Evolutionary conservation across 2,113 vertebrate species (phyloP), one percentile per base, ranked within the genome.

Genomic region (Meleagris gallopavo): DNA sequence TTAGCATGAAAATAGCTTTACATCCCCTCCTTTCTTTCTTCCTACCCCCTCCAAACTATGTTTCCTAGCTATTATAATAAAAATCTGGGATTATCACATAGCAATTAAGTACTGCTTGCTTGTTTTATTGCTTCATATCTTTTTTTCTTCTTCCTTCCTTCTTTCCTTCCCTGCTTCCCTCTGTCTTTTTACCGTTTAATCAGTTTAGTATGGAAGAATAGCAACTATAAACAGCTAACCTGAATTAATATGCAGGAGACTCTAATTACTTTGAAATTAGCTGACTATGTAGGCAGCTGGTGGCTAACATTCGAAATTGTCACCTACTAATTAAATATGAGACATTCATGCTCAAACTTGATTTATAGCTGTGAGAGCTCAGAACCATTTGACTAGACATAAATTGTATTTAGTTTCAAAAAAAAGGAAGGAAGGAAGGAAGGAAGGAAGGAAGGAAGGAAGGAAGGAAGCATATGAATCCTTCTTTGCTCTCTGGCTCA

Each of bases 41-140:
- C 10, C 36, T 2, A 1, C 1, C 2, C 11, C 16, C 4, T 7
- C 7, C 21, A 2, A 1, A 5, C 22, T 24, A 76, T 4, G 4
- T 34, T 65, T 92, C 19, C 38, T 71, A 46, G 15, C n/a, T 66
- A 17, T 30, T 67, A 24, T 13, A 50, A 34, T 36, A 48, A 46
- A 72, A 84, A 48, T 3, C 2, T 48, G 13, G 14, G 88, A 86
- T 76, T 66, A 19, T 11, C 6, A 83, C 30, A 46, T 18, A 80
- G 50, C 4, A 79, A 9, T 77, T 38, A 46, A 73, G 11, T 22
- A 6, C 50, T n/a, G 17, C 17, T 30, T 52, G 3, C 3, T 60
- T 84, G 38, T 8, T 75, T 90, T 22, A 6, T 61, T 6, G 3
- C 3, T 61, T 67, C 76, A 10, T 32, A 57, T 32, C 30, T 58